phyloP scores from a whole-genome alignment of 23 tunicate genomes.

The Phallusia fumigata region DNA sequence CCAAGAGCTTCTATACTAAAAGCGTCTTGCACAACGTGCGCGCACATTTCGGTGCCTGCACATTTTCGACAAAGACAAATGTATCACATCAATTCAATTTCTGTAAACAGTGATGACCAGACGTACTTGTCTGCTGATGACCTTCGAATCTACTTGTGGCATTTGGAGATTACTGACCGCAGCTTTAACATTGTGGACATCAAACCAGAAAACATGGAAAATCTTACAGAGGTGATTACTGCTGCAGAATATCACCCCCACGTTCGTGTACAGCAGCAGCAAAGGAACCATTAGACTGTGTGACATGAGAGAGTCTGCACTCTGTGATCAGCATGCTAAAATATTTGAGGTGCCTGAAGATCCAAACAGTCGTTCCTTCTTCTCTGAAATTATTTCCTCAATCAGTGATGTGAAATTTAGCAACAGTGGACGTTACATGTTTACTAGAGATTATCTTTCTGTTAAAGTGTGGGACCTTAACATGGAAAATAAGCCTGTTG shows the following conservation, averaged over 20 bases:
- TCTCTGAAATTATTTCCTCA: conserved; percentile 96
- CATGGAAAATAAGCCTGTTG: conserved; percentile 94
- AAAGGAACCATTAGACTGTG: conserved; percentile 96
- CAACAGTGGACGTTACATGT: conserved; percentile 94
- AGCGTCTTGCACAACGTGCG: no score
- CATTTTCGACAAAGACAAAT: no score
- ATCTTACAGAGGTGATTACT: conserved; percentile 95
- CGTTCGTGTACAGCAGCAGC: conserved; percentile 94
- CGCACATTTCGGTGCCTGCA: no score
- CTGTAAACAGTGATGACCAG: conserved; percentile 94
- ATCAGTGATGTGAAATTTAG: conserved; percentile 97
- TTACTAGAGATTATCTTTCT: conserved; percentile 93
- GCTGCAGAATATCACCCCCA: conserved; percentile 96
- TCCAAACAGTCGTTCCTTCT: conserved; percentile 89
- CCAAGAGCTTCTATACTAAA: no score
- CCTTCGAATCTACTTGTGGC: conserved; percentile 92
- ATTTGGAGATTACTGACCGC: conserved; percentile 94
- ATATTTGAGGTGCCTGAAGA: conserved; percentile 98
- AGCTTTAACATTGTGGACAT: conserved; percentile 98
- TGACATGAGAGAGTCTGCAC: conserved; percentile 96
- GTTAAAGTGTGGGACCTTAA: conserved; percentile 96
- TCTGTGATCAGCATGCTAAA: conserved; percentile 96
- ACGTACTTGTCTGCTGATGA: conserved; percentile 99
- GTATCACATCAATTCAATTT: conserved; percentile 96
- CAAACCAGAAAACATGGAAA: conserved; percentile 99